Evolutionary conservation across 2,888 invertebrate genomes (phyloP), one percentile per base, ranked within the genome.

Genomic region (Drosophila anomelani): DNA sequence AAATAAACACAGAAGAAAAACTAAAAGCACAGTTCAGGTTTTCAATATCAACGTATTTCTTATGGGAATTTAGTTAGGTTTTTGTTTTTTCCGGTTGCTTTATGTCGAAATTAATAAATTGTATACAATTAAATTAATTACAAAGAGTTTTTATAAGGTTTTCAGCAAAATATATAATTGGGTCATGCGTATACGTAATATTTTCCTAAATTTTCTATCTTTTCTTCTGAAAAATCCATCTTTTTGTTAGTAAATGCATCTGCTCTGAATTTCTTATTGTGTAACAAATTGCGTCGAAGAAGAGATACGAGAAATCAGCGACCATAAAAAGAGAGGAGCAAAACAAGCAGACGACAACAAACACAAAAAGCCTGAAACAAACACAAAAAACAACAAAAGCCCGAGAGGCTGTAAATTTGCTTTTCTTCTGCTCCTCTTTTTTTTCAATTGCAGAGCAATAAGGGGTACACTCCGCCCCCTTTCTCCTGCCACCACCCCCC

Each of bases 401-500:
- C 56, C 51, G 44, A 58, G 76, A 49, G 46, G 77, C 71, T 71
- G 75, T 63, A 61, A 59, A 60, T 59, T 61, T 32, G 68, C 57
- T 63, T 51, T 62, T 51, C 53, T 43, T 46, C n/a, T 51, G 49
- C 57, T 72, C 66, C 49, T 47, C 56, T 79, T 79, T 85, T 20
- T 55, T 80, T 88, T 86, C 88, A 83, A 88, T 88, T 84, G 89
- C 87, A 80, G 77, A 80, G 81, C 81, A 77, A 78, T 83, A 88
- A 85, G 76, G 78, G 75, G 78, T 36, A 17, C 32, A 13, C 3
- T 15, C 70, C 57, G 29, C 17, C 26, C 46, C n/a, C 13, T 2
- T 2, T 23, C 56, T 17, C 46, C 39, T 36, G 13, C 23, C 17
- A 38, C 26, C 70, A 38, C 26, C 70, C 66, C 85, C 85, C 84